Base-by-base conservation (phyloP, 1,140 invertebrate species). In the Sipha flava region DNA sequence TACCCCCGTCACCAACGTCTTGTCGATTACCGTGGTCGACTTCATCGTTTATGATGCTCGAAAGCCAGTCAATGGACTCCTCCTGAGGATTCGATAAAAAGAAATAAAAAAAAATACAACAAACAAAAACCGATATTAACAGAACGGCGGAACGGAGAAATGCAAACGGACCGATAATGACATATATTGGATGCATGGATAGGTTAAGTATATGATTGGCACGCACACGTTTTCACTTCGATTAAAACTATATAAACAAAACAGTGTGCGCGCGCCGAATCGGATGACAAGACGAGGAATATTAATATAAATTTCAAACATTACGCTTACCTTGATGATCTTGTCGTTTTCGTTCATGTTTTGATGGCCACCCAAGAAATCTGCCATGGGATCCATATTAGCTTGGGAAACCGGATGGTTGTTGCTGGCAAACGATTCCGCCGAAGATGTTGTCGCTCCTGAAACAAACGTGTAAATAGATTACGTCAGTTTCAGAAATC, bases 21-120 rank as follows among this genome's bases (percentile, higher is more conserved):
- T 59, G 26, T 6, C 21, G 49, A 7, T 34, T 37, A 10, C 52
- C 73, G 47, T 77, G 47, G 5, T 68, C 49, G 29, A 54, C 47
- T 18, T 77, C 34, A 10, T 77, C 73, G 52, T 77, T 43, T 9
- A 77, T 77, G 34, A 77, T 77, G 73, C 52, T 77, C 52, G 73
- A 77, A 0, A 77, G 73, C 73, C 73, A 77, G 34, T 77, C 73
- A 7, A 77, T 59, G 49, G 52, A 57, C 34, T 77, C 52, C n/a
- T 77, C 73, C 73, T 77, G 21, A 26, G 18, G 34, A 75, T 37
- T 23, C 5, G 34, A 37, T 43, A 40, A 43, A 66, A 1, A 21
- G 45, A 31, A 7, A 62, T 34, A 16, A 3, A 62, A 31, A 62
- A 29, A 16, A 0, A 57, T 18, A 29, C 18, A 37, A 4, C 26